Percentiles rank a stretch among this genome's conserved stretches.
phyloP scores from a whole-genome alignment of 2,888 invertebrate species.

The Melanophora roralis region DNA sequence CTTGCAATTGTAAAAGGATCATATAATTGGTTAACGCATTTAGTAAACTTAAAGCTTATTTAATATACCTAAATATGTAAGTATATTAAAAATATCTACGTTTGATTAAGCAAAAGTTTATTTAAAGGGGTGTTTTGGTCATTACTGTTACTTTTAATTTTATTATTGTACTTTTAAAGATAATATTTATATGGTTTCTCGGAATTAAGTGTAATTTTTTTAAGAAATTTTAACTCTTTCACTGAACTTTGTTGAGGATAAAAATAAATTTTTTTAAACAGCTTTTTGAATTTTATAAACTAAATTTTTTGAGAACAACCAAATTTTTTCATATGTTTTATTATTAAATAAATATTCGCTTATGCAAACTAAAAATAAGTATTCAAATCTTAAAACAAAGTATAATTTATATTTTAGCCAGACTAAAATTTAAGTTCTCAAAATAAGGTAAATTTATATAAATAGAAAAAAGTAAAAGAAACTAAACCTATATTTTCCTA shows the following conservation, averaged over 20 bases:
- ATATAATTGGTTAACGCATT: conserved; percentile 45
- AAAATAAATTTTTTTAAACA: background rate
- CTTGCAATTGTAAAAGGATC: conserved; percentile 43
- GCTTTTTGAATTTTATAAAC: too few species aligned
- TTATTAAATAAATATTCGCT: too few species aligned
- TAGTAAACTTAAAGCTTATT: conserved; percentile 51
- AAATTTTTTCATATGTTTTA: too few species aligned
- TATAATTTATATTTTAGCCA: too few species aligned
- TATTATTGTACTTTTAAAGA: background rate
- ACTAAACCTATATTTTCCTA: too few species aligned
- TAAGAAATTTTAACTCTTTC: background rate
- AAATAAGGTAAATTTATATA: too few species aligned
- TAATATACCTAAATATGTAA: background rate
- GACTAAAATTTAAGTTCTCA: too few species aligned
- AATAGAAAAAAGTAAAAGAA: too few species aligned
- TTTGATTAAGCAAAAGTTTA: background rate
- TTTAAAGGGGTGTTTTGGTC: conserved; percentile 18
- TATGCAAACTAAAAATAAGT: too few species aligned
- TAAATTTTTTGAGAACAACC: too few species aligned
- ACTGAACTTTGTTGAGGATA: background rate
- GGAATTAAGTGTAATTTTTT: conserved; percentile 26
- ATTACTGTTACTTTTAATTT: background rate
- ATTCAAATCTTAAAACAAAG: too few species aligned
- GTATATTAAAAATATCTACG: too few species aligned
- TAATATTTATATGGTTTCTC: conserved; percentile 46